A percentile compares a stretch with the other conserved stretches of the same genome.
Conservation (phyloP, 2,888 invertebrate genomes). For the Cantharis rustica region DNA sequence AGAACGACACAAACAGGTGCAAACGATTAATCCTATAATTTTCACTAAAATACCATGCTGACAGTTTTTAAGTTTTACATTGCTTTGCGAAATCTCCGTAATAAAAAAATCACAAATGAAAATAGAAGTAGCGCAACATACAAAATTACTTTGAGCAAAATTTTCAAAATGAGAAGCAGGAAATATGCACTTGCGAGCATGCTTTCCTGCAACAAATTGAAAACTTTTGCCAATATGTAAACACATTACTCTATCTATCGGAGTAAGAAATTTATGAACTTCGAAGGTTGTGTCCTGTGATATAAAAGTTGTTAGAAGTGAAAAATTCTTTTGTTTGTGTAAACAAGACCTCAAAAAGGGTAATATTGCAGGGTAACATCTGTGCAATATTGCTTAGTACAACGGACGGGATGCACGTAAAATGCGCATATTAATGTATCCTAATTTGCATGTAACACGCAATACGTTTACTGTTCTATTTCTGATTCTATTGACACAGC, state of each 20-base stretch:
- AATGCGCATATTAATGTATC: conserved; percentile 55
- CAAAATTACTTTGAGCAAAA: neutral
- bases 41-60: no score
- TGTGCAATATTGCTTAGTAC: conserved; percentile 46
- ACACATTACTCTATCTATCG: neutral
- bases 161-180: neutral
- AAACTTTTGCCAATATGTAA: neutral
- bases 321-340: conserved; percentile 53
- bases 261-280: neutral
- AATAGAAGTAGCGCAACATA: neutral
- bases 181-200: neutral
- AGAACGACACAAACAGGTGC: no score
- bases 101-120: neutral
- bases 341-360: conserved; percentile 51
- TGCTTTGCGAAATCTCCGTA: no score
- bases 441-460: conserved; percentile 58
- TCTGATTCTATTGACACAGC: conserved; percentile 53
- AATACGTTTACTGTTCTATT: conserved; percentile 41
- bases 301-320: conserved; percentile 22
- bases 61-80: no score
- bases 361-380: conserved; percentile 46
- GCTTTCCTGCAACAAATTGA: neutral
- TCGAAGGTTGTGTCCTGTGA: neutral
- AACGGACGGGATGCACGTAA: conserved; percentile 50
- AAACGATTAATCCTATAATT: no score